Evolutionary conservation across 2,113 vertebrate genomes (phyloP).

Genomic region (Tylochromis polylepis): DNA sequence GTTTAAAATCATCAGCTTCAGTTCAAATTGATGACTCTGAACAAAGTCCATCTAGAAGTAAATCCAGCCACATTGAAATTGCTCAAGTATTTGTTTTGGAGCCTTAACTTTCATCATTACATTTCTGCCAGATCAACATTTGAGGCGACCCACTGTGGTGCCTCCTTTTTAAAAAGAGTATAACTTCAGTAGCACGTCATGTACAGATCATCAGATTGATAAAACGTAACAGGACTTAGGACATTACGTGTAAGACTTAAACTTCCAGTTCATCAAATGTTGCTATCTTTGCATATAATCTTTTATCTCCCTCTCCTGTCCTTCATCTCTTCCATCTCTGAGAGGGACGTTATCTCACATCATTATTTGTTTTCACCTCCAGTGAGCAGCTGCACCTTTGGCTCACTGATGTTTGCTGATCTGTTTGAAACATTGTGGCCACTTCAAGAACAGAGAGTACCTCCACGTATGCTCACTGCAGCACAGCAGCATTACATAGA

Average conservation of each 20-base stretch:
- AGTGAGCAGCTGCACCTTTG: not conserved
- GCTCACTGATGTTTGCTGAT: not conserved
- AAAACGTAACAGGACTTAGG: not conserved
- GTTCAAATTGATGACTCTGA: not conserved
- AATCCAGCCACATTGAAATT: not conserved
- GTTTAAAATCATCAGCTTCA: not conserved
- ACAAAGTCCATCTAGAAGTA: not conserved
- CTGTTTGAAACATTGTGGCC: not conserved
- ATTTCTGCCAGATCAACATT: not conserved
- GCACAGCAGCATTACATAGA: not conserved
- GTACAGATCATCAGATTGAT: not conserved
- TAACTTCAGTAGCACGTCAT: not conserved
- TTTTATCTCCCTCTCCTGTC: not conserved
- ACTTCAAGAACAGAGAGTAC: not conserved
- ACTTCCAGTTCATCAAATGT: not conserved
- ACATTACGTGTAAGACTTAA: not conserved
- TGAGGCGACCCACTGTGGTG: fast-evolving
- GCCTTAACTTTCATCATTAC: not conserved
- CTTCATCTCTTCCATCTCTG: not conserved
- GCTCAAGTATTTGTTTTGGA: not conserved
- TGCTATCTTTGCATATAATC: not conserved
- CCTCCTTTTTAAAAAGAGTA: not conserved
- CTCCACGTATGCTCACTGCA: not conserved
- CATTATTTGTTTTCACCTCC: not conserved
- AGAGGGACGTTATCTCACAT: not conserved